Percentiles rank a stretch among this genome's conserved stretches.
Conservation (phyloP, 2,888 invertebrate genomes). For the Tetranychus truncatus region DNA sequence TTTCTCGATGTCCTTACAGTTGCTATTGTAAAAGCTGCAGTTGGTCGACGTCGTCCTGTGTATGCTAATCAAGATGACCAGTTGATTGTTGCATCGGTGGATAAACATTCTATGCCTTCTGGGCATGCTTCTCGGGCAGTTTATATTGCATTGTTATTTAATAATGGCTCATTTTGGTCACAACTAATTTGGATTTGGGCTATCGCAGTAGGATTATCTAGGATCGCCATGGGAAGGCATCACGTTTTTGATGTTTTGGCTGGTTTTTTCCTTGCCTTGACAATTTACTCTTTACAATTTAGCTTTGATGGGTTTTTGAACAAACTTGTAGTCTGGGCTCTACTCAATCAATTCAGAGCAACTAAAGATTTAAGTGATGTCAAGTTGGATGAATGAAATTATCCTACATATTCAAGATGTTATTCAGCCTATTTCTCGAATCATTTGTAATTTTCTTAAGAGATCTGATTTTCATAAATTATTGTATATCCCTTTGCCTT, state of each 20-base stretch:
- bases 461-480: too few relatives aligned
- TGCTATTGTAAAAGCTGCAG: conserved; percentile 54
- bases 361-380: too few relatives aligned
- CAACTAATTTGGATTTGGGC: conserved; percentile 56
- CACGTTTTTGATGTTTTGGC: conserved; percentile 62
- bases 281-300: conserved; percentile 39
- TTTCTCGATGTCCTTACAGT: conserved; percentile 61
- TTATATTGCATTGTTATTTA: conserved; percentile 52
- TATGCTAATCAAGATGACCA: conserved; percentile 46
- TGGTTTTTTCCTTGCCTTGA: conserved; percentile 40
- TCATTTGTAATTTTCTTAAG: too few relatives aligned
- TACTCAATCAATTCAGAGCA: too few relatives aligned
- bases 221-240: conserved; percentile 66
- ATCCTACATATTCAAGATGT: too few relatives aligned
- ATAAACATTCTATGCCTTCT: conserved; percentile 81
- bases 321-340: too few relatives aligned
- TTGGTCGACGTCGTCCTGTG: conserved; percentile 55
- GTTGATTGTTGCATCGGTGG: conserved; percentile 49
- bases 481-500: too few relatives aligned
- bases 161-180: conserved; percentile 36
- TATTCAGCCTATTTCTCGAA: too few relatives aligned
- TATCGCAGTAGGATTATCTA: conserved; percentile 50
- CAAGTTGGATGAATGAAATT: too few relatives aligned
- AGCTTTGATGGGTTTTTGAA: background rate
- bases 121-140: conserved; percentile 75